phyloP scores from a whole-genome alignment of 2,797 vertebrate species.

The Etheostoma perlongum region DNA sequence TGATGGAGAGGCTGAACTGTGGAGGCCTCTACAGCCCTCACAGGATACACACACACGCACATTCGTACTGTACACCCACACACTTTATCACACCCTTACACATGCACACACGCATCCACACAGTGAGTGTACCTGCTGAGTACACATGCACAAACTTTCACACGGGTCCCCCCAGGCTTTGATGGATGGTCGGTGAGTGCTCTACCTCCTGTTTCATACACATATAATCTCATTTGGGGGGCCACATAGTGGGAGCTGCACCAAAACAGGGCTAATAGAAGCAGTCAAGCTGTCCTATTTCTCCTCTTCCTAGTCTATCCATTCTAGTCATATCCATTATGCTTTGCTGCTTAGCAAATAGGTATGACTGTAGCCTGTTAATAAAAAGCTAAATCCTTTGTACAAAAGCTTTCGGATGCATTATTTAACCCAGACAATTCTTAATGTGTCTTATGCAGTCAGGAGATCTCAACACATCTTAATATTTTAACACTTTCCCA shows the following conservation, averaged over 20 bases:
- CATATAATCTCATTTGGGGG: slow-evolving; percentile 85
- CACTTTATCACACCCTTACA: slow-evolving; percentile 59
- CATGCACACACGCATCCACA: slow-evolving; percentile 35
- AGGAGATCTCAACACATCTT: slow-evolving; percentile 63
- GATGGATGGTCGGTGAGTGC: slow-evolving; percentile 85
- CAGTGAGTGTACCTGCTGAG: slow-evolving; percentile 54
- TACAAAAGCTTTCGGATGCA: slow-evolving; percentile 63
- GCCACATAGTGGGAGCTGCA: slow-evolving; percentile 65
- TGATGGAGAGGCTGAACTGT: slow-evolving; percentile 83
- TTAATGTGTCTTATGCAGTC: slow-evolving; percentile 74
- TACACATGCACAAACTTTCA: slow-evolving; percentile 73
- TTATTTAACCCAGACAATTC: slow-evolving; percentile 75
- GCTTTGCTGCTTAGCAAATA: slow-evolving; percentile 67
- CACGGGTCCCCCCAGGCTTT: slow-evolving; percentile 76
- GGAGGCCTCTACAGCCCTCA: slow-evolving; percentile 61
- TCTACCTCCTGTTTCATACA: slow-evolving; percentile 79
- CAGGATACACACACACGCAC: slow-evolving; percentile 49
- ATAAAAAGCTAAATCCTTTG: slow-evolving; percentile 69
- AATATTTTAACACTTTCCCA: slow-evolving; percentile 72
- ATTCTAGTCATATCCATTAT: slow-evolving; percentile 69
- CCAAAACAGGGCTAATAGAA: slow-evolving; percentile 80
- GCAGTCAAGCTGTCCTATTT: slow-evolving; percentile 73
- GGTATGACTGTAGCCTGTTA: slow-evolving; percentile 68
- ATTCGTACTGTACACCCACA: slow-evolving; percentile 54
- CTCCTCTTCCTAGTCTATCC: slow-evolving; percentile 18